Evolutionary conservation across 2,113 vertebrate genomes (phyloP).

Genomic region (Crotalus helleri): DNA sequence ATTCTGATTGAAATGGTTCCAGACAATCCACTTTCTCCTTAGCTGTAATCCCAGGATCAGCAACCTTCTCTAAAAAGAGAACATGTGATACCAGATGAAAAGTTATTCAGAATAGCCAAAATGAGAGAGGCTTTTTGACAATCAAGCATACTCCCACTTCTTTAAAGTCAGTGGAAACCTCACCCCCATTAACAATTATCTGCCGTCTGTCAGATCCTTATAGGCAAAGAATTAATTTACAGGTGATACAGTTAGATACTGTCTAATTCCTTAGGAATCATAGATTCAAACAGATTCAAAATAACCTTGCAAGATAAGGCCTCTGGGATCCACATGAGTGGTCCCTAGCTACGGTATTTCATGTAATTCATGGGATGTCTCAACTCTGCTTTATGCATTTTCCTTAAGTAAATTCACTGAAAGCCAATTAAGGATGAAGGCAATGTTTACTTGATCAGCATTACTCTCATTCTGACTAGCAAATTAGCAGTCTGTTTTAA

Average conservation of each 20-base stretch:
- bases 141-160: not conserved
- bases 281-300: not conserved
- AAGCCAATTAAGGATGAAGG: not conserved
- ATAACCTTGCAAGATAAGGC: not conserved
- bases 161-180: not conserved
- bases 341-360: not conserved
- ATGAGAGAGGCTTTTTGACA: not conserved
- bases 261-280: not conserved
- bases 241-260: not conserved
- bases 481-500: not conserved
- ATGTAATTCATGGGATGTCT: not conserved
- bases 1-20: not conserved
- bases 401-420: not conserved
- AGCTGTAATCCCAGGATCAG: not conserved
- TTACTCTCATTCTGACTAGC: not conserved
- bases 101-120: not conserved
- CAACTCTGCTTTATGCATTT: not conserved
- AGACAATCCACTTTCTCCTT: not conserved
- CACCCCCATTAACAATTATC: not conserved
- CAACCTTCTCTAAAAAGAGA: not conserved
- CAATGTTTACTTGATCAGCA: not conserved
- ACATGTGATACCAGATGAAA: not conserved
- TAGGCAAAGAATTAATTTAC: not conserved
- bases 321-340: not conserved
- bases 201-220: not conserved